Evolutionary conservation across 2,888 invertebrate genomes (phyloP), one percentile per base, ranked within the genome.

Genomic region (Phragmatobia fuliginosa): DNA sequence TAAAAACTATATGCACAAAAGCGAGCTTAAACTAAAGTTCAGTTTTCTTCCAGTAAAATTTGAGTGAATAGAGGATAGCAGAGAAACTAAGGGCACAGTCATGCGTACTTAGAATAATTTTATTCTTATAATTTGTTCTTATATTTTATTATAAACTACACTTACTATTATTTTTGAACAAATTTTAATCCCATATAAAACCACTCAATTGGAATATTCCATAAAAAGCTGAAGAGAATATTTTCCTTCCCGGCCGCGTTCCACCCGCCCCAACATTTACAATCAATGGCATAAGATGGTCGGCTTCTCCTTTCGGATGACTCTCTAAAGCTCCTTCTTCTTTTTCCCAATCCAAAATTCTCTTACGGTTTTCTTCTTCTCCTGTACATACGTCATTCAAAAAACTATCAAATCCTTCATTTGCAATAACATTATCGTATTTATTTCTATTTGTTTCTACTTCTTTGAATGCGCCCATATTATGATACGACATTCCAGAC

Each of bases 211-310:
- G 76, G 68, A 89, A 90, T 67, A 85, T 88, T 7, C 68, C 67
- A 14, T 68, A 45, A 66, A 79, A 89, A 1, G 85, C 76, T 1
- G 82, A 79, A 11, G 81, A 77, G 28, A 87, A 88, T 10, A 89
- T 75, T 67, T 85, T 88, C 31, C 71, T 85, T 0, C 85, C 88
- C 21, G 77, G 72, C 0, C 67, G 70, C 11, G 71, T 21, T 21
- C 90, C 88, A n/a, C 83, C 85, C 0, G 90, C 89, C 0, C 89
- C 90, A 0, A 81, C 74, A 63, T 82, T 85, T 6, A 90, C 90
- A 31, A 90, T 83, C 18, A 90, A 70, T 0, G 90, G 90, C 90
- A 90, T 89, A 2, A 90, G 70, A 74, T 90, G 90, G 36, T 90
- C 90, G 0, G 89, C 89, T 18, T 87, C 80, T 0, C 84, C 81